Evolutionary conservation across 2,888 invertebrate genomes (phyloP).

Genomic region (Endomychus coccineus): DNA sequence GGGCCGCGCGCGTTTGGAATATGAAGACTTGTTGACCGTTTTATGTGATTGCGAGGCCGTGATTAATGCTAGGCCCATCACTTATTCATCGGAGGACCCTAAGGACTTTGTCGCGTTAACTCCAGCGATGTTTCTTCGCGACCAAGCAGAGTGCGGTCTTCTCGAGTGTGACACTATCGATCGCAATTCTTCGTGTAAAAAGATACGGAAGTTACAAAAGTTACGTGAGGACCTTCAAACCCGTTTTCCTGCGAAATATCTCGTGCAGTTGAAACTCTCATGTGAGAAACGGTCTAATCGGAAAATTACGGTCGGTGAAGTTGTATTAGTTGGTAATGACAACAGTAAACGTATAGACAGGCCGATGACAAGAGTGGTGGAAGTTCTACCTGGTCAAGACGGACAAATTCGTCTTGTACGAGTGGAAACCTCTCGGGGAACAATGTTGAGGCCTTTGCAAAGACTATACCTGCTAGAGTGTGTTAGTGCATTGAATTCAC

Average conservation of each 20-base stretch:
- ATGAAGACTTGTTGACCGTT: conserved; percentile 26
- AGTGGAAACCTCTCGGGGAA: not conserved
- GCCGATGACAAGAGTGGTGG: conserved; percentile 18
- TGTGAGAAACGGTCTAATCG: conserved; percentile 5
- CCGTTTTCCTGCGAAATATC: conserved; percentile 21
- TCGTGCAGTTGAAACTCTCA: conserved; percentile 17
- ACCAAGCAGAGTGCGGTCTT: conserved; percentile 18
- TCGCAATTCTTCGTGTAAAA: conserved; percentile 13
- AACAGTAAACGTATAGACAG: conserved; percentile 17
- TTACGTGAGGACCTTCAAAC: conserved; percentile 20
- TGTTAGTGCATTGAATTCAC: too few species aligned
- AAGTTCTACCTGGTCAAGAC: conserved; percentile 19
- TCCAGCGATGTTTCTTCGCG: conserved; percentile 28
- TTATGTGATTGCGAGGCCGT: conserved; percentile 30
- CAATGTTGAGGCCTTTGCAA: not conserved
- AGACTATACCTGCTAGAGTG: conserved; percentile 22
- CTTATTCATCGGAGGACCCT: conserved; percentile 18
- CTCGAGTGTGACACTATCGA: conserved; percentile 22
- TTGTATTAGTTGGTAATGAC: conserved; percentile 20
- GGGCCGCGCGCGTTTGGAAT: conserved; percentile 28
- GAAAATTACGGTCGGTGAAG: conserved; percentile 12
- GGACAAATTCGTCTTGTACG: conserved; percentile 16
- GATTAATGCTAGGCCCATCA: conserved; percentile 29
- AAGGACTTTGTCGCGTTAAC: conserved; percentile 16
- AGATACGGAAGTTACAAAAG: conserved; percentile 18